Evolutionary conservation across 2,888 invertebrate genomes (phyloP), one percentile per base, ranked within the genome.

Genomic region (Capitulum mitella): DNA sequence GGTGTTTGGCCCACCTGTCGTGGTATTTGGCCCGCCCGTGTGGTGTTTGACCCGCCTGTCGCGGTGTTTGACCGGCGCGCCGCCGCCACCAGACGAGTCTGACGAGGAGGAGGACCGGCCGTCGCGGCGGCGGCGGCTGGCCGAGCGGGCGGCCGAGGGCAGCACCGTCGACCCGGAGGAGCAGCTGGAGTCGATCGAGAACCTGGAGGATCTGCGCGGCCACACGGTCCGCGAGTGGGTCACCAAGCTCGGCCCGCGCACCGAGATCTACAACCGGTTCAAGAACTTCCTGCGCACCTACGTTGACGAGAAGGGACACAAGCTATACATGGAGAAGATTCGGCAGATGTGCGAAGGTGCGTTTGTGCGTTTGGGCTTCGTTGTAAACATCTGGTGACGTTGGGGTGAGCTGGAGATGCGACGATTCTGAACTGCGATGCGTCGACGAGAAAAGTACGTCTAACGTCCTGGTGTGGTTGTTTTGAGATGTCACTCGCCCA

Each of bases 131-230:
- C 88, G 93, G 16, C 89, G 93, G 1, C 89, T 92, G 78, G 97
- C 95, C 0, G 96, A 97, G 85, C 92, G 93, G 84, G 95, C 96
- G 0, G 95, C 95, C 0, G 90, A 90, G 80, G 87, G 86, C n/a
- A 94, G 92, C 1, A 90, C 91, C 74, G 88, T 91, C 19, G 93
- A 92, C 79, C 92, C 93, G 83, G 87, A 89, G 37, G 95, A 95
- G 83, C 89, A 93, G 88, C 91, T 96, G 75, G 98, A 98, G 87
- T 95, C 97, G 79, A 97, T 99, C 81, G 98, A 99, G 86, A 98
- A 98, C 87, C 87, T 99, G 51, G 98, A 98, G 85, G 98, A 99
- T 84, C 97, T 97, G 10, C 96, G 97, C 85, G 99, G 98, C 0
- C 92, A 97, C 84, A 90, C 93, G 0, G 93, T 95, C 3, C 93